Base-by-base conservation (phyloP, 1,140 invertebrate species). In the Papilio glaucus region DNA sequence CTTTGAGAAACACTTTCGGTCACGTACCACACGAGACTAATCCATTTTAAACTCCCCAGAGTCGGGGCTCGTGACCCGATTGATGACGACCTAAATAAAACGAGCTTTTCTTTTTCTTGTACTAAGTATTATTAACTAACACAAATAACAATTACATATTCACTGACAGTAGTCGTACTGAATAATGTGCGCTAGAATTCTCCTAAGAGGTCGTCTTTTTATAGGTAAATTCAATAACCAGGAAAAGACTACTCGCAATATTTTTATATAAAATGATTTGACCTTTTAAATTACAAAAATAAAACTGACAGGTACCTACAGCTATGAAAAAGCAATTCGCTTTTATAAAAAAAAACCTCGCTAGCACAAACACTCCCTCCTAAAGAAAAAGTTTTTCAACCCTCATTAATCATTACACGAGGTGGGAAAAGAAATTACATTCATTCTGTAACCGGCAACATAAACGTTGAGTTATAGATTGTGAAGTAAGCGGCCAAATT, bases 381-480 rank as follows among this genome's bases (percentile, higher is more conserved):
- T 45, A 18, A 53, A 53, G 49, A 24, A 57, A 57, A 57, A 57
- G 49, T 57, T 57, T 57, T 24, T 57, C 49, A 24, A 57, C 49
- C 49, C 21, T 57, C 49, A 57, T 57, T 57, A 57, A 57, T 57
- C 49, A 57, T 57, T 57, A 57, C 9, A 57, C 49, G 49, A 57
- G 49, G 49, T 57, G 49, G 49, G 49, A 57, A 57, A 57, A 57
- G 21, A 57, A 57, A 57, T 57, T 57, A 57, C 21, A 57, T 57
- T 26, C 21, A 57, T 57, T 57, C 49, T 57, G 49, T 21, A 57
- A 24, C 21, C 10, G 49, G 49, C 49, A 45, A 45, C 42, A 57
- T 57, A 26, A 57, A 26, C 49, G 49, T 57, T 57, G 49, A 24
- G 21, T 12, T 24, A 57, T 4, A 13, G 21, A 57, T 26, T 57